phyloP scores from a whole-genome alignment of 2,797 vertebrate species.

The Adrianichthys oophorus region DNA sequence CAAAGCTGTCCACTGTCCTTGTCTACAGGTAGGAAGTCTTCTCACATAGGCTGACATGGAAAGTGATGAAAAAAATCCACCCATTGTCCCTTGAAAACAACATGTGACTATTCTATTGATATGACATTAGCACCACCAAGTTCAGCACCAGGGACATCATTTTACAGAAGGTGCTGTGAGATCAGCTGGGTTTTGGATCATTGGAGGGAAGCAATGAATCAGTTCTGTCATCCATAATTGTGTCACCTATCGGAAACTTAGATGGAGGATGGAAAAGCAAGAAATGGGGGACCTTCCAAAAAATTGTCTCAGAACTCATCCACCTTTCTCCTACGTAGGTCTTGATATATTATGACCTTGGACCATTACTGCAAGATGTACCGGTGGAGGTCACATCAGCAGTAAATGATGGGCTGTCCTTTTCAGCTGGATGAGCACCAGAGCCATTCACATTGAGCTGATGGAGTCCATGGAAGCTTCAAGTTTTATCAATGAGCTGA shows the following conservation, averaged over 20 bases:
- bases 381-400: neutral
- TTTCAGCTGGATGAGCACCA: neutral
- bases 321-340: neutral
- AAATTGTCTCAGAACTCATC: neutral
- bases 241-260: neutral
- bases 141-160: neutral
- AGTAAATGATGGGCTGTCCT: slow-evolving; percentile 2
- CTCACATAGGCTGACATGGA: slow-evolving; percentile 3
- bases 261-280: neutral
- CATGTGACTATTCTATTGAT: neutral
- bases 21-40: slow-evolving; percentile 11
- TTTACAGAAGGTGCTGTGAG: neutral
- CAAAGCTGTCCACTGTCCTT: neutral
- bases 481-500: neutral
- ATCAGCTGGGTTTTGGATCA: neutral
- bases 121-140: slow-evolving; percentile 1
- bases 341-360: neutral
- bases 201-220: neutral
- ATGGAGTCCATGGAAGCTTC: neutral
- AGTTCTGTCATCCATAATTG: neutral
- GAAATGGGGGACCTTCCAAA: too few relatives aligned
- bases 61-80: slow-evolving; percentile 7
- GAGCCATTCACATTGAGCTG: neutral
- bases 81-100: neutral
- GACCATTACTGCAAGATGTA: neutral